phyloP scores from a whole-genome alignment of 2,797 vertebrate genomes.

The Pseudotriccus pelzelni region DNA sequence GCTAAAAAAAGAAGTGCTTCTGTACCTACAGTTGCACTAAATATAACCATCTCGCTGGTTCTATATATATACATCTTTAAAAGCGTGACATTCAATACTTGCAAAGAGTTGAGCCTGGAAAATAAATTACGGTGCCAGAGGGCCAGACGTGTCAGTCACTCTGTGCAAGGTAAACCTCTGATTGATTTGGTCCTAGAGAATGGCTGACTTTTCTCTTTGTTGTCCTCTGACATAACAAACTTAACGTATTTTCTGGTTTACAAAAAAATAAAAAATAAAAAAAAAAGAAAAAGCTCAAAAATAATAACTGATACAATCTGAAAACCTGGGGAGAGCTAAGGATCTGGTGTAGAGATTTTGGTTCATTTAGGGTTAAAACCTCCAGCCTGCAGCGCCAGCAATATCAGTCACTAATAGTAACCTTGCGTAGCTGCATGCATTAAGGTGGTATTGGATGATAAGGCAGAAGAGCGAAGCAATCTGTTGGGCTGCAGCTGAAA shows the following conservation, averaged over 20 bases:
- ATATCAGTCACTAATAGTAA: constrained; percentile 62
- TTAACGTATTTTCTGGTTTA: not conserved
- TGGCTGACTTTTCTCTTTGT: constrained; percentile 26
- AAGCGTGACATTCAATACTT: not conserved
- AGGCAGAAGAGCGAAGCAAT: constrained; percentile 44
- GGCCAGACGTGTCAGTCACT: constrained; percentile 37
- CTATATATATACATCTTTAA: constrained; percentile 19
- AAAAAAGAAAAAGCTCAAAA: not conserved
- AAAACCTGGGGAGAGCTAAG: not conserved
- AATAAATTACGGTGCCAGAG: constrained; percentile 48
- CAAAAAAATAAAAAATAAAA: not conserved
- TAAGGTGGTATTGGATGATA: constrained; percentile 57
- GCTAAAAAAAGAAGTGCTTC: constrained; percentile 23
- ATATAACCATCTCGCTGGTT: constrained; percentile 23
- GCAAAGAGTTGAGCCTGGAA: constrained; percentile 31
- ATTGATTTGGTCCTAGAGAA: constrained; percentile 30
- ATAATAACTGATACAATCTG: not conserved
- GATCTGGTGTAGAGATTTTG: not conserved
- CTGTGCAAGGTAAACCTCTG: not conserved
- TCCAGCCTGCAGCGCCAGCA: not conserved
- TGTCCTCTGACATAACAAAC: not conserved
- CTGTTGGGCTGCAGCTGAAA: constrained; percentile 41
- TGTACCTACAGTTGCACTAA: not conserved
- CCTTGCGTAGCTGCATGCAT: constrained; percentile 39
- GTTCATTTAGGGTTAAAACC: constrained; percentile 32